Base-by-base conservation (phyloP, 2,113 vertebrate genomes). In the Lepus europaeus region DNA sequence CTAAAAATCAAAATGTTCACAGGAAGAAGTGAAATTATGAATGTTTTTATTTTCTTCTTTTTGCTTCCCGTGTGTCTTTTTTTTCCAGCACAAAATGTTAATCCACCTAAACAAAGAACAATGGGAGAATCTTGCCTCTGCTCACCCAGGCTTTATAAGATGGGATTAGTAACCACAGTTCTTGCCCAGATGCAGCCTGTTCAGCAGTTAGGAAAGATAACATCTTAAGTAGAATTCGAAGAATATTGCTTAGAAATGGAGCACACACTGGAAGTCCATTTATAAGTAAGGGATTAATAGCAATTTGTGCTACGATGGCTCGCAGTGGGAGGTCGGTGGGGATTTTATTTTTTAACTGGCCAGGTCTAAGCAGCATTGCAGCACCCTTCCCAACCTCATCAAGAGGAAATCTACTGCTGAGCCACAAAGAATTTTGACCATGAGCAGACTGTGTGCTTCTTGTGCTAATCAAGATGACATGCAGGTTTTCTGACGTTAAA, bases 181-280 rank as follows among this genome's bases (percentile, higher is more conserved):
- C 56, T 93, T 64, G 33, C 39, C 59, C 73, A 25, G 66, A 78
- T 53, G 84, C 25, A 78, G 3, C 27, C 4, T 56, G 70, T 68
- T 51, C 27, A 73, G 23, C 45, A 53, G 0, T 89, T 86, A 63
- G 82, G 56, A 88, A 83, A 86, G 76, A 83, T 59, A 95, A 64
- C 9, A 87, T 91, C 84, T 95, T 87, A 95, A 72, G n/a, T 87
- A 90, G 85, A 93, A 94, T 56, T 85, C 53, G 84, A 88, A 91
- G n/a, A 83, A 12, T 81, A 78, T 76, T 80, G 70, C 36, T 92
- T 39, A 85, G 89, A 93, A 81, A 49, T 29, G 27, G 61, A 84
- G 45, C 45, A 29, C 33, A 56, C 17, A 70, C 49, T 74, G 84
- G 87, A 90, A 92, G 49, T 91, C 25, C 16, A 77, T 64, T 93